Base-by-base conservation (phyloP, 2,888 invertebrate genomes). In the Erebia ligea region DNA sequence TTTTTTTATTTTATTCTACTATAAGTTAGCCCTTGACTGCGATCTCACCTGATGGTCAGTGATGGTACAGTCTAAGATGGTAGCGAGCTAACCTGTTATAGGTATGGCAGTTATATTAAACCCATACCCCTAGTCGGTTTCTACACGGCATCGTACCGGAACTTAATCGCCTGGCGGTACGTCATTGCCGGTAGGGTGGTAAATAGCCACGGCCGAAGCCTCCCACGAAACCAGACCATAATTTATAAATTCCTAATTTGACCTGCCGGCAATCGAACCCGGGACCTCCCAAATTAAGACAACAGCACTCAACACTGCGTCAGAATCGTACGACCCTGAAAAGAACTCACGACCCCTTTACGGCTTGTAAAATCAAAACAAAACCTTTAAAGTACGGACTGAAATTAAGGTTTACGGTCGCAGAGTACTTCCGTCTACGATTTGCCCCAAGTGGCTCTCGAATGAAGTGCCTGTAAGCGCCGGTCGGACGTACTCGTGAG, bases 391-490 rank as follows among this genome's bases (percentile, higher is more conserved):
- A 61, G 45, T 61, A 45, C 61, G 48, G 48, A 45, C 62, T 45
- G 19, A 62, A 62, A 62, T 62, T 21, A 21, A 21, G 62, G 62
- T 62, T 21, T 15, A 45, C 48, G 45, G 48, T 48, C 34, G 34
- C 34, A 34, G 34, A 34, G 34, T 2, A 34, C 34, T 34, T 34
- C 34, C 34, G 34, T 62, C 21, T 15, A 45, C 48, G 45, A 21
- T 48, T 21, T 11, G 48, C 48, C 62, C 21, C 62, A 21, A 62
- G 17, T 15, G 48, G 48, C 48, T 8, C 62, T 48, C 62, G 21
- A 15, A 48, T 48, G 48, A 48, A 62, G 62, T 62, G 62, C 48
- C 62, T 48, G 62, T 48, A 62, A 62, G 21, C 48, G 21, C 42
- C 61, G 61, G 17, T 10, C 42, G 17, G 61, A 19, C 42, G 19